A percentile compares a stretch with the other conserved stretches of the same genome.
Evolutionary conservation across 2,113 vertebrate species (phyloP).

Genomic region (Oryzias melastigma): DNA sequence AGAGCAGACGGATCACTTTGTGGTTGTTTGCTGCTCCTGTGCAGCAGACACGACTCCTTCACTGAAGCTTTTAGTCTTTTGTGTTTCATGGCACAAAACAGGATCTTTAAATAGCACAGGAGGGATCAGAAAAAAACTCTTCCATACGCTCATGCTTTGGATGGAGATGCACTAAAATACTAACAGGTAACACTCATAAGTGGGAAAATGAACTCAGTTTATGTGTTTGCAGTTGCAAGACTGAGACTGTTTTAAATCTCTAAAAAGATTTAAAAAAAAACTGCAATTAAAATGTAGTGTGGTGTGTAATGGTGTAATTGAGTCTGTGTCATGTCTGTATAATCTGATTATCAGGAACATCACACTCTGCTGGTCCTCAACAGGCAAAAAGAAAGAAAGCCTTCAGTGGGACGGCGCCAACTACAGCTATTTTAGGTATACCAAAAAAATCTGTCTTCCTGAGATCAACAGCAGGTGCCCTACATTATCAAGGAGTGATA

Average conservation of each 20-base stretch:
- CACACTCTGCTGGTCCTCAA: constrained; percentile 25
- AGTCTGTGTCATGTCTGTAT: too few species aligned
- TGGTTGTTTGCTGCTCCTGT: constrained; percentile 27
- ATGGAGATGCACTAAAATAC: neutral
- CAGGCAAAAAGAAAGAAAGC: constrained; percentile 4
- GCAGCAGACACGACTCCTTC: constrained; percentile 11
- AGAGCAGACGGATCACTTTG: constrained; percentile 11
- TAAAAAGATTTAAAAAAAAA: too few species aligned
- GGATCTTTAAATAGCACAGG: constrained; percentile 6
- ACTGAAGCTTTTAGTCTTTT: constrained; percentile 7
- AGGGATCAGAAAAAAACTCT: constrained; percentile 2
- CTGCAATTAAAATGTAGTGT: too few species aligned
- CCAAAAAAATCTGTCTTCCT: constrained; percentile 24
- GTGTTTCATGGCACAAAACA: constrained; percentile 15
- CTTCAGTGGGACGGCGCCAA: constrained; percentile 8
- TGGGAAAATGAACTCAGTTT: too few species aligned
- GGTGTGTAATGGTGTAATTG: too few species aligned
- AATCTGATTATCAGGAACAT: constrained; percentile 23
- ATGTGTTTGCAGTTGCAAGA: too few species aligned
- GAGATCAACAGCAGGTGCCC: constrained; percentile 41
- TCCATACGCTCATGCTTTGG: neutral
- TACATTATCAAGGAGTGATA: constrained; percentile 1
- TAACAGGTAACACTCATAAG: constrained; percentile 1
- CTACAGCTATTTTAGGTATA: constrained; percentile 34
- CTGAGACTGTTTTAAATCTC: too few species aligned